A percentile compares a stretch with the other conserved stretches of the same genome.
Conservation (phyloP, 2,797 vertebrate genomes). For the Poeciliopsis gracilis region DNA sequence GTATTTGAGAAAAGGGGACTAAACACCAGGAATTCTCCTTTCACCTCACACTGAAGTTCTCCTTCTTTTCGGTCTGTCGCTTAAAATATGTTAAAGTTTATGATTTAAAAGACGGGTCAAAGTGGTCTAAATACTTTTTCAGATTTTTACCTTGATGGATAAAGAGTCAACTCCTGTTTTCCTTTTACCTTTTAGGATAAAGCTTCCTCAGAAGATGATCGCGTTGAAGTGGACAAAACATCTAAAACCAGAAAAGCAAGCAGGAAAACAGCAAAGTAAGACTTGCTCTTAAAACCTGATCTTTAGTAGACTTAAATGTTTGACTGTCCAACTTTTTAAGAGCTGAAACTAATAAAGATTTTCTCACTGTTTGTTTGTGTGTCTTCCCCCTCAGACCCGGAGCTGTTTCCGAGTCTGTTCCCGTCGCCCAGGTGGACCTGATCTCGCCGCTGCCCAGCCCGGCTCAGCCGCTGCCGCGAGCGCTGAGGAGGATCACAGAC, state of each 20-base stretch:
- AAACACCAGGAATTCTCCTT: background rate
- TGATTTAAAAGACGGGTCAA: background rate
- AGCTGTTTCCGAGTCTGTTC: slow-evolving; percentile 75
- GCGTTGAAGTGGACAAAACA: slow-evolving; percentile 58
- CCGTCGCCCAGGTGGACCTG: slow-evolving; percentile 83
- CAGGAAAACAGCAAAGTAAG: slow-evolving; percentile 81
- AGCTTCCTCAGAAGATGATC: slow-evolving; percentile 64
- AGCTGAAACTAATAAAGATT: background rate
- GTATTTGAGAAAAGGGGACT: background rate
- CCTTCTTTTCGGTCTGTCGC: background rate
- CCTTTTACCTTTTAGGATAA: slow-evolving; percentile 73
- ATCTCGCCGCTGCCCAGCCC: slow-evolving; percentile 91
- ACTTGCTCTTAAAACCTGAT: background rate
- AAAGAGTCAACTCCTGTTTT: background rate
- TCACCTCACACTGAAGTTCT: background rate
- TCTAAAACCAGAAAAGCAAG: slow-evolving; percentile 74
- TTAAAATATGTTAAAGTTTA: background rate
- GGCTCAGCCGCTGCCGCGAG: slow-evolving; percentile 38
- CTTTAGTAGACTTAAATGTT: background rate
- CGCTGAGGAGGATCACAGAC: slow-evolving; percentile 66
- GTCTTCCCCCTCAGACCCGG: slow-evolving; percentile 72
- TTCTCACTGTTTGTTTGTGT: too few species aligned
- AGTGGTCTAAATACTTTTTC: background rate
- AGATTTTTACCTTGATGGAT: background rate
- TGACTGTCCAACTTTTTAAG: background rate